Evolutionary conservation across 1,140 invertebrate genomes (phyloP).

Genomic region (Subanguina moxae): DNA sequence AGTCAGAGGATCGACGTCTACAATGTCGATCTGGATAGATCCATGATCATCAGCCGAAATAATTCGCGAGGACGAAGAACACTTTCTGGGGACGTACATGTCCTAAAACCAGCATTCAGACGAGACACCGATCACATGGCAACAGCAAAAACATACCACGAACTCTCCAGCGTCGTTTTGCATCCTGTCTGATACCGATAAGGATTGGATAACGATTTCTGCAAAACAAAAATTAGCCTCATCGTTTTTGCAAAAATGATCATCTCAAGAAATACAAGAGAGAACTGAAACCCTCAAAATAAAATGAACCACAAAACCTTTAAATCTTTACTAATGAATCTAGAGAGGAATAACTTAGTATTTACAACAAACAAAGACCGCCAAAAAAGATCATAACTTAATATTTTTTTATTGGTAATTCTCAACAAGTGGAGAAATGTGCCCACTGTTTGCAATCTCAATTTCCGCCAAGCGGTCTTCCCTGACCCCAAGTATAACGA

Average conservation of each 20-base stretch:
- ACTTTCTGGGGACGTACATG: neutral
- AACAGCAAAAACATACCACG: constrained; percentile 98
- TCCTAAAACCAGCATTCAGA: constrained; percentile 11
- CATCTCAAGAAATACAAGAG: neutral
- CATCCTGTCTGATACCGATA: constrained; percentile 23
- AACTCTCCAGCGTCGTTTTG: constrained; percentile 64
- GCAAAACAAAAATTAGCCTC: too few species aligned
- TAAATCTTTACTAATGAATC: too few species aligned
- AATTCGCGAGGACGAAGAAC: constrained; percentile 94
- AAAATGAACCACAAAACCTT: constrained; percentile 20
- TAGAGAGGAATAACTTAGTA: too few species aligned
- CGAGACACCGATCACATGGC: too few species aligned
- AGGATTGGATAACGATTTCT: neutral
- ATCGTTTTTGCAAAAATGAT: too few species aligned
- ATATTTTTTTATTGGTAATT: too few species aligned
- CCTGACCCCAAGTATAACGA: constrained; percentile 44
- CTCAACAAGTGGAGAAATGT: neutral
- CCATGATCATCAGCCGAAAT: constrained; percentile 98
- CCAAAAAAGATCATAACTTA: too few species aligned
- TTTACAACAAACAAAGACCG: too few species aligned
- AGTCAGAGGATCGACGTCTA: constrained; percentile 91
- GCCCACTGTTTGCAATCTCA: constrained; percentile 5
- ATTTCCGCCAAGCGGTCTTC: constrained; percentile 46
- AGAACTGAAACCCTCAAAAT: neutral
- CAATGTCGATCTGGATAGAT: constrained; percentile 91